These are phyloP conservation scores for Odontomachus brunneus DNA, from an alignment of 1,140 invertebrate species.

Conservation along the genomic window DNA sequence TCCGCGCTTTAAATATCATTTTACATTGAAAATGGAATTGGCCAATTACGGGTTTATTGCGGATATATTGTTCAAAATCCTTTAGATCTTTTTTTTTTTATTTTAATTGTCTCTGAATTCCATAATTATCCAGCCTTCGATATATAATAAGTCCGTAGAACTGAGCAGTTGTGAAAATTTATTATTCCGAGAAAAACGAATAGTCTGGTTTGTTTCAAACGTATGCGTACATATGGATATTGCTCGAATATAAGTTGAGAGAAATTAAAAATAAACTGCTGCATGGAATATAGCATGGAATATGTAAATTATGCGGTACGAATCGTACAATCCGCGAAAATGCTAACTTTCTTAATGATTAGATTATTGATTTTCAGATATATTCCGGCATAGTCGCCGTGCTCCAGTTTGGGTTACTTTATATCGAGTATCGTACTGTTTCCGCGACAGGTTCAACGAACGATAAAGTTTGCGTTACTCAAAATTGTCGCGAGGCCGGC, in stretches of 20 bases:
- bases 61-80: not conserved
- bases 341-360: constrained; percentile 20
- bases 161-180: not conserved
- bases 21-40: not conserved
- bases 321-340: not conserved
- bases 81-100: not conserved
- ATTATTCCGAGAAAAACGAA: not conserved
- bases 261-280: not conserved
- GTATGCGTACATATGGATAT: too few species aligned
- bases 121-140: too few species aligned
- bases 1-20: not conserved
- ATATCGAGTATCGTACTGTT: constrained; percentile 35
- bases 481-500: not conserved
- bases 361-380: constrained; percentile 15
- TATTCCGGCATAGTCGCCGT: constrained; percentile 33
- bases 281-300: too few species aligned
- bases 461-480: constrained; percentile 45
- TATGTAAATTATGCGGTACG: not conserved
- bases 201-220: not conserved
- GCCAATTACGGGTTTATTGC: not conserved
- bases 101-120: not conserved
- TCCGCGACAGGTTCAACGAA: constrained; percentile 39
- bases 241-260: not conserved
- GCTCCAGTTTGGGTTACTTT: constrained; percentile 40
- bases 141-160: too few species aligned